phyloP scores from a whole-genome alignment of 2,113 vertebrate species.

The Corythornis madagascariensis region DNA sequence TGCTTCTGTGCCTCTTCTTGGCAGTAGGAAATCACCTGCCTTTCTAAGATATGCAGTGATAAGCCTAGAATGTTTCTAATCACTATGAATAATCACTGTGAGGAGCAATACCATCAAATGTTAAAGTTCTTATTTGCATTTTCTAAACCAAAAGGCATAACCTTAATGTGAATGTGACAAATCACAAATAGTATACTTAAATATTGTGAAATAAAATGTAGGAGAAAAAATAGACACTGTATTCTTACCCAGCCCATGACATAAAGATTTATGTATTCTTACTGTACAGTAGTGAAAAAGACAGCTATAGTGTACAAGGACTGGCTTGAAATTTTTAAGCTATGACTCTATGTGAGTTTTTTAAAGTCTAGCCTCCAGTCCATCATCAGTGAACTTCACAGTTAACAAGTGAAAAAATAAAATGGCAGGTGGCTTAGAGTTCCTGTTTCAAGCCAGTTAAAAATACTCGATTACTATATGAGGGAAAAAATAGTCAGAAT shows the following conservation, averaged over 20 bases:
- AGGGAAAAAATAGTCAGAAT: neutral
- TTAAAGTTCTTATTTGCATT: neutral
- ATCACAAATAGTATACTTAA: accelerated
- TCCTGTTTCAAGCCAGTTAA: constrained; percentile 4
- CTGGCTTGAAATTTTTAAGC: neutral
- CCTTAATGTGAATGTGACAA: neutral
- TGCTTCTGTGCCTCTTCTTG: neutral
- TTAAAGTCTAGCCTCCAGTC: neutral
- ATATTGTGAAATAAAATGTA: neutral
- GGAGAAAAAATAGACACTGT: neutral
- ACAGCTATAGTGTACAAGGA: neutral
- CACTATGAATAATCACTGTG: neutral
- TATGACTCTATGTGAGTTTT: neutral
- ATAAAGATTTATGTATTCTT: neutral
- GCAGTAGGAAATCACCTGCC: neutral
- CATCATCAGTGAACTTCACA: neutral
- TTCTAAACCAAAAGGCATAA: neutral
- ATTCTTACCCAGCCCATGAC: neutral
- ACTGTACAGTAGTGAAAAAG: neutral
- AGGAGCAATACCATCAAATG: neutral
- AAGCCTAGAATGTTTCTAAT: neutral
- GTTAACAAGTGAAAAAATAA: neutral
- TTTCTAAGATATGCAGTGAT: neutral
- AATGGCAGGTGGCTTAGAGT: neutral
- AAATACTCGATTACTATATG: neutral